Percentiles rank a stretch among this genome's conserved stretches.
Conservation (phyloP, 2,797 vertebrate species). For the Myotis planiceps region DNA sequence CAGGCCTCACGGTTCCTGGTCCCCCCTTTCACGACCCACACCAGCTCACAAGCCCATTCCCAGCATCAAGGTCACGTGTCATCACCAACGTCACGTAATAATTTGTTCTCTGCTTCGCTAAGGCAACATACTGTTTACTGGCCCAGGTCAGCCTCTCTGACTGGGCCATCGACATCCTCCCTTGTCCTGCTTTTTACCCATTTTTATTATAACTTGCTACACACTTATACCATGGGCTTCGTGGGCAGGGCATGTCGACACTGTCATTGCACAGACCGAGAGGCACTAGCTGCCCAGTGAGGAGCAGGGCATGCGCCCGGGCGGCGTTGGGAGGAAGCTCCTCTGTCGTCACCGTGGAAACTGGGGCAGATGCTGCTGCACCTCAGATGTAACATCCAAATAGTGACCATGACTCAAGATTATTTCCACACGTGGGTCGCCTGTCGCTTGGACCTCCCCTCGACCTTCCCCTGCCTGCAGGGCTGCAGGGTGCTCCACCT, state of each 20-base stretch:
- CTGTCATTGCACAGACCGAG: rapidly evolving
- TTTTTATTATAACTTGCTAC: not conserved
- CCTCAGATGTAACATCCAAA: not conserved
- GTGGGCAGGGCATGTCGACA: rapidly evolving
- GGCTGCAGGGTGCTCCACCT: too few relatives aligned
- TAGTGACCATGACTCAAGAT: rapidly evolving
- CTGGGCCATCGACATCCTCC: rapidly evolving
- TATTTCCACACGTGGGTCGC: rapidly evolving
- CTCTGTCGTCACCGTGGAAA: rapidly evolving
- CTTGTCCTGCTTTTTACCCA: not conserved
- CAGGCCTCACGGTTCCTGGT: not conserved
- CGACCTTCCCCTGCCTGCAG: not conserved
- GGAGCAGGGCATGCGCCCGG: rapidly evolving
- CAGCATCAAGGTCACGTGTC: rapidly evolving
- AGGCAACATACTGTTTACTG: rapidly evolving
- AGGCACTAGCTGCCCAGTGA: rapidly evolving
- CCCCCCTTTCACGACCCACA: rapidly evolving
- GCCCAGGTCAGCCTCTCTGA: not conserved
- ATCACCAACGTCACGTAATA: rapidly evolving
- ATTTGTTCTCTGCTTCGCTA: not conserved
- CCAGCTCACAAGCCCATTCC: not conserved
- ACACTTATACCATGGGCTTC: not conserved
- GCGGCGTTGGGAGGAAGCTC: rapidly evolving
- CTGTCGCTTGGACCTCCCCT: not conserved
- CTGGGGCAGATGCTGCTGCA: not conserved